Base-by-base conservation (phyloP, 92 coral and sea anemone genomes). In the Palythoa grandiflora region DNA sequence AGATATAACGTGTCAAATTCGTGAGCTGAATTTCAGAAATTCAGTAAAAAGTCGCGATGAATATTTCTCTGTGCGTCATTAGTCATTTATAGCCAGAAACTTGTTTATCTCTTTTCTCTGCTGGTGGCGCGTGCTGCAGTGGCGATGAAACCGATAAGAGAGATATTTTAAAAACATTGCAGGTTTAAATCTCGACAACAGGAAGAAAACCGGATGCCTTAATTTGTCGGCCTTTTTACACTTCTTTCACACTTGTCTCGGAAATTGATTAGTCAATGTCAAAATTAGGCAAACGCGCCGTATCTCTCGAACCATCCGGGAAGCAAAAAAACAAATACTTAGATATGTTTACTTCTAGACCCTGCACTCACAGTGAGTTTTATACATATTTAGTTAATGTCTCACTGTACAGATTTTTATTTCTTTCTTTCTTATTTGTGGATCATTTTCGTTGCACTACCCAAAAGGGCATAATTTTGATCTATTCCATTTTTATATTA, bases 201-300 rank as follows among this genome's bases (percentile, higher is more conserved):
- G 80, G 68, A 77, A 77, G 53, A 16, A 50, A 35, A 77, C 83
- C 68, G 83, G 83, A 77, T 53, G 20, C 66, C 16, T 12, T 51
- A 75, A 75, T 75, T 75, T 17, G 79, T 75, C 79, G 79, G 79
- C 17, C 80, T 20, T 76, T 76, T 51, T 76, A 76, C 80, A 50
- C 80, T 53, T 47, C 79, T 75, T 47, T 54, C 20, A 53, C 61
- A 53, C 37, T 54, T 52, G 81, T 54, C 83, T 20, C 0, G 59
- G n/a, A 28, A 14, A n/a, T 77, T 39, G 78, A 73, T 73, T 20
- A 40, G 10, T 73, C n/a, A 36, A 10, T 48, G 79, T 17, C 60
- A 47, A 47, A 44, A 1, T 21, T 19, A 0, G 48, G 20, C 53
- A 38, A 16, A 15, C 9, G 10, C 28, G 13, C 39, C 40, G 40